Percentiles rank a stretch among this genome's conserved stretches.
Evolutionary conservation across 2,888 invertebrate genomes (phyloP).

Genomic region (Orthonychiurus folsomi): DNA sequence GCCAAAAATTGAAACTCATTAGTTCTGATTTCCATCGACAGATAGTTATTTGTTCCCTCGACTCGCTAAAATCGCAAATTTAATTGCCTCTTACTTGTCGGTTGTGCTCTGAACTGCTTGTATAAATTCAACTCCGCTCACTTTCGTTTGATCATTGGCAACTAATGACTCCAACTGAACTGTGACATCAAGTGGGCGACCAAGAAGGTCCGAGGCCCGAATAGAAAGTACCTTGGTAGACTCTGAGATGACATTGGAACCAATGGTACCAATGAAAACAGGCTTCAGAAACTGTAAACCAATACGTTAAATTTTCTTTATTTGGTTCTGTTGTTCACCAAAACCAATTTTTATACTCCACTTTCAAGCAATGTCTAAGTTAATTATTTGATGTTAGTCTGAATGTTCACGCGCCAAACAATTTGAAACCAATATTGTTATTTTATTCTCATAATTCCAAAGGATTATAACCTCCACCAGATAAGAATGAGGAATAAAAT

Average conservation of each 20-base stretch:
- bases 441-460: too few relatives aligned
- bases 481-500: too few relatives aligned
- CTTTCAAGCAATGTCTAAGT: too few relatives aligned
- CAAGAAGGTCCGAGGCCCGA: constrained; percentile 64
- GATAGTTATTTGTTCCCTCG: not conserved
- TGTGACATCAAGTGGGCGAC: constrained; percentile 54
- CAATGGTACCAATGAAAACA: constrained; percentile 69
- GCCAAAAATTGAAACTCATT: constrained; percentile 15
- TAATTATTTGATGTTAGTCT: too few relatives aligned
- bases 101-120: constrained; percentile 26
- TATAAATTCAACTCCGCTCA: constrained; percentile 29
- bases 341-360: too few relatives aligned
- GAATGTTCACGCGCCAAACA: too few relatives aligned
- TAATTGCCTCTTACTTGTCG: constrained; percentile 26
- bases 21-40: not conserved
- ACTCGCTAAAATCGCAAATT: not conserved
- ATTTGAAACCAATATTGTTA: too few relatives aligned
- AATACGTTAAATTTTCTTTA: too few relatives aligned
- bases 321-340: too few relatives aligned
- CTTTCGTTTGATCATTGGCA: constrained; percentile 24
- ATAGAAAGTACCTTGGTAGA: constrained; percentile 61
- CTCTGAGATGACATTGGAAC: constrained; percentile 65
- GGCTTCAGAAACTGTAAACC: constrained; percentile 48
- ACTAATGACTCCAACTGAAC: constrained; percentile 29
- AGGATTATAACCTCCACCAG: too few relatives aligned